phyloP scores from a whole-genome alignment of 2,113 vertebrate species.

The Limanda limanda region DNA sequence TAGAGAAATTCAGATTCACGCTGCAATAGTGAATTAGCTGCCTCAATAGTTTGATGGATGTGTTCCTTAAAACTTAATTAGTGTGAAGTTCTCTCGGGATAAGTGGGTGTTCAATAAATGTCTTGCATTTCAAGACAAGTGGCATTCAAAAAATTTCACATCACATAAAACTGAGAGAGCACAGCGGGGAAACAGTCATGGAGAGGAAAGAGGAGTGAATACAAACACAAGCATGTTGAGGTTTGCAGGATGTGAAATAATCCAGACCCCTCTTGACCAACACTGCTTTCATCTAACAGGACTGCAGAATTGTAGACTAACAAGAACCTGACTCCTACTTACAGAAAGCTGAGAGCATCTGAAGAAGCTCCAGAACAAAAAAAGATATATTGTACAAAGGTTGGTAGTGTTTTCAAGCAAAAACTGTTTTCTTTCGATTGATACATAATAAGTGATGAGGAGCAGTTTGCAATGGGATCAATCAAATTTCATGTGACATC shows the following conservation, averaged over 20 bases:
- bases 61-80: constrained; percentile 85
- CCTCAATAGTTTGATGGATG: constrained; percentile 83
- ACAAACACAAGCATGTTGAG: constrained; percentile 10
- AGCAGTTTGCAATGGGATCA: too few relatives aligned
- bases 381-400: not conserved
- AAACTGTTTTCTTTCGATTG: not conserved
- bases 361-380: not conserved
- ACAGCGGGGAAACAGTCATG: constrained; percentile 14
- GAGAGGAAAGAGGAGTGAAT: not conserved
- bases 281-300: not conserved
- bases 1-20: constrained; percentile 65
- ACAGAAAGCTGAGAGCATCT: not conserved
- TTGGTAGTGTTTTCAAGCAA: too few relatives aligned
- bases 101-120: constrained; percentile 83
- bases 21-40: constrained; percentile 77
- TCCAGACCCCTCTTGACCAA: not conserved
- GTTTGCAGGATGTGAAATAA: not conserved
- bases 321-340: not conserved
- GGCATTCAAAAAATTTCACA: constrained; percentile 77
- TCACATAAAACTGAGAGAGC: constrained; percentile 49
- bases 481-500: too few relatives aligned
- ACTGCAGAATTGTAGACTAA: not conserved
- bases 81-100: constrained; percentile 81
- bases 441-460: not conserved
- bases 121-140: constrained; percentile 76